phyloP scores from a whole-genome alignment of 2,888 invertebrate species.

The Lycophotia porphyrea region DNA sequence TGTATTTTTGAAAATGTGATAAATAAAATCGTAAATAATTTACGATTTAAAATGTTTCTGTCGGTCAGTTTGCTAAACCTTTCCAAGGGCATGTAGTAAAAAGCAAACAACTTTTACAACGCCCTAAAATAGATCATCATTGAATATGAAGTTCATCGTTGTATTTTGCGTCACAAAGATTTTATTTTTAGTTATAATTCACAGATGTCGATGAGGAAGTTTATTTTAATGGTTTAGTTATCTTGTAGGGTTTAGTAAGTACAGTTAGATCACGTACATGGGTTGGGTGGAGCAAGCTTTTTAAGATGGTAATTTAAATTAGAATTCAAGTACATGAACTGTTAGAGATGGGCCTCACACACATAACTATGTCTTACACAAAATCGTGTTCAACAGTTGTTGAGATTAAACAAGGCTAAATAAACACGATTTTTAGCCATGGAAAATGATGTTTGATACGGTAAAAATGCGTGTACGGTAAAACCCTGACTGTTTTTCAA shows the following conservation, averaged over 20 bases:
- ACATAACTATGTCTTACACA: not conserved
- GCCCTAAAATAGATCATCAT: constrained; percentile 79
- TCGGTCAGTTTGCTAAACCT: constrained; percentile 75
- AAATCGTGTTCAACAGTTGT: constrained; percentile 34
- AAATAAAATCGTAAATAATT: constrained; percentile 77
- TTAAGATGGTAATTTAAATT: constrained; percentile 41
- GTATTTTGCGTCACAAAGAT: constrained; percentile 76
- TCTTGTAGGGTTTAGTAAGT: constrained; percentile 14
- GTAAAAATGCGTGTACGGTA: not conserved
- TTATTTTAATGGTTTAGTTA: constrained; percentile 63
- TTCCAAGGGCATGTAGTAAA: constrained; percentile 82
- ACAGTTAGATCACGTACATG: constrained; percentile 32
- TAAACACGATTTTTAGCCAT: constrained; percentile 35
- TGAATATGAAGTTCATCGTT: constrained; percentile 71
- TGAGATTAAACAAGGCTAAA: constrained; percentile 36
- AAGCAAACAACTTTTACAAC: constrained; percentile 84
- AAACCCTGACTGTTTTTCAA: constrained; percentile 26
- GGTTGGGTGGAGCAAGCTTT: constrained; percentile 32
- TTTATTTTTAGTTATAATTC: constrained; percentile 74
- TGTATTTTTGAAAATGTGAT: constrained; percentile 75
- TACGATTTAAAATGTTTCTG: constrained; percentile 76
- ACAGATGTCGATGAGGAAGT: constrained; percentile 69
- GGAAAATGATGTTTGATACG: constrained; percentile 24
- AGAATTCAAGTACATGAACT: constrained; percentile 23
- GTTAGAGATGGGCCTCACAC: constrained; percentile 8